phyloP scores from a whole-genome alignment of 2,113 vertebrate genomes.

The Chaenogobius annularis region DNA sequence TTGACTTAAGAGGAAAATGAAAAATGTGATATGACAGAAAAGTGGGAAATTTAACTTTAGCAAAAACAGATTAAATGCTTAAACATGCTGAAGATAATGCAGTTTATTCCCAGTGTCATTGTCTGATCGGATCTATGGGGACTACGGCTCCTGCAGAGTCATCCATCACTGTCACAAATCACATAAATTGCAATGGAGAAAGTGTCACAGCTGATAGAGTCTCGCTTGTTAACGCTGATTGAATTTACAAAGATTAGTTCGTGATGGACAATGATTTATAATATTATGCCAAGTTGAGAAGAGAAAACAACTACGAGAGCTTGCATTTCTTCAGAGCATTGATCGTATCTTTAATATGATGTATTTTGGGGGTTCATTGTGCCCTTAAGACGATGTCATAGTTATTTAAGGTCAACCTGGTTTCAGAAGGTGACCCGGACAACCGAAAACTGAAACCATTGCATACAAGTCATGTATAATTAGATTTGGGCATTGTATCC shows the following conservation, averaged over 20 bases:
- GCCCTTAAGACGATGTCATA: not conserved
- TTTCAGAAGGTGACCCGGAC: not conserved
- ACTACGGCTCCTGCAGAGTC: slow-evolving; percentile 29
- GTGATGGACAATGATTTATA: slow-evolving; percentile 3
- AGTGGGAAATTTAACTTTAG: slow-evolving; percentile 22
- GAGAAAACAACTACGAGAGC: not conserved
- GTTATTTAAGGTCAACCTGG: not conserved
- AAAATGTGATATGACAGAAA: slow-evolving; percentile 8
- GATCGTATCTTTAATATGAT: not conserved
- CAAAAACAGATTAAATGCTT: slow-evolving; percentile 26
- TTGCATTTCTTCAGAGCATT: not conserved
- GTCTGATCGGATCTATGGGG: slow-evolving; percentile 54
- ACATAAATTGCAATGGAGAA: slow-evolving; percentile 47
- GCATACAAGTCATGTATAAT: too few species aligned
- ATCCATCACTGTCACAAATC: slow-evolving; percentile 57
- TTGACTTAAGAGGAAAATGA: slow-evolving; percentile 18
- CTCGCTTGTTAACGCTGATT: slow-evolving; percentile 38
- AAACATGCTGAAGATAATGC: slow-evolving; percentile 40
- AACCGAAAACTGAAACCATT: not conserved
- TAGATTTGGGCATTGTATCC: too few species aligned
- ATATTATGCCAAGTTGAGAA: not conserved
- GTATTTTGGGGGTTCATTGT: not conserved
- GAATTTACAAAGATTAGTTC: slow-evolving; percentile 27
- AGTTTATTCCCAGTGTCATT: slow-evolving; percentile 53
- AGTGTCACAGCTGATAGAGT: slow-evolving; percentile 39